Conservation (phyloP, 2,888 invertebrate genomes). For the Sepiola atlantica region DNA sequence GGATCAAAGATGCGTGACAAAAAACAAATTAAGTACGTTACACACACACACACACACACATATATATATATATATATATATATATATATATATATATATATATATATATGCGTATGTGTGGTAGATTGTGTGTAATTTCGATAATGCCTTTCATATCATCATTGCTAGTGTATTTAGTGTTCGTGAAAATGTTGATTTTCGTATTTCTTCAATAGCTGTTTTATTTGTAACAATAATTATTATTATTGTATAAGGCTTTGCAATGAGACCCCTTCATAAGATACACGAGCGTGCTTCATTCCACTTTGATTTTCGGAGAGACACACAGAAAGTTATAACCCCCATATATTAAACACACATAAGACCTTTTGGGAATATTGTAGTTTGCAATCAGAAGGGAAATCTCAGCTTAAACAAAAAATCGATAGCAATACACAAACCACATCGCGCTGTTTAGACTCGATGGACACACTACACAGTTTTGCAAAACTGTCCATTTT, state of each 20-base stretch:
- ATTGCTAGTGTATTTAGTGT: not conserved
- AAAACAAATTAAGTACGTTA: no score
- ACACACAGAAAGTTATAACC: not conserved
- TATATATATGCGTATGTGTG: not conserved
- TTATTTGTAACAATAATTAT: not conserved
- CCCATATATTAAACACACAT: not conserved
- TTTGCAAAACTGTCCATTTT: not conserved
- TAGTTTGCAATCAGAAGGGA: not conserved
- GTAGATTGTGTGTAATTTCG: not conserved
- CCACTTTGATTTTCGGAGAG: not conserved
- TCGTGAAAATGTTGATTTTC: not conserved
- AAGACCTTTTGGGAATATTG: not conserved
- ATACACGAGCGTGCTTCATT: not conserved
- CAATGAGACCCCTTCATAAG: not conserved
- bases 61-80: no score
- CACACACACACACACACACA: no score
- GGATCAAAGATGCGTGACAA: no score
- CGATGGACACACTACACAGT: not conserved
- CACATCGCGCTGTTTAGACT: not conserved
- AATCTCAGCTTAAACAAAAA: not conserved
- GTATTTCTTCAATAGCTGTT: not conserved
- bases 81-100: no score
- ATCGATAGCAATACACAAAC: not conserved
- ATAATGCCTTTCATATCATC: not conserved
- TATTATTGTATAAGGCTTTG: not conserved